Base-by-base conservation (phyloP, 2,113 vertebrate species). In the Antigone vipio region DNA sequence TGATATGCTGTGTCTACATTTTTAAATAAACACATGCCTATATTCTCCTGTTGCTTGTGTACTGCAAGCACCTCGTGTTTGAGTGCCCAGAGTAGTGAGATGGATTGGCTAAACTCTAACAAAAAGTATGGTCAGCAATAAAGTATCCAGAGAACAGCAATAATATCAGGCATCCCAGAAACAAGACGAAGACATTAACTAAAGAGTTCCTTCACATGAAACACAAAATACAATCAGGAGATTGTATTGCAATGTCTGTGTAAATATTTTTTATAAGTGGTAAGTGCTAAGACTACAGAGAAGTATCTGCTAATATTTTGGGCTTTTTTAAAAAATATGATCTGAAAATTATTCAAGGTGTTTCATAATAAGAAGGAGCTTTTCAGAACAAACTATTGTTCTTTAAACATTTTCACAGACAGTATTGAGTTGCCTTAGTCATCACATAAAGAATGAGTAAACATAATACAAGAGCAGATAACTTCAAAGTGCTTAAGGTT, bases 21-120 rank as follows among this genome's bases (percentile, higher is more conserved):
- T 88, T 89, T 45, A 85, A 83, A 95, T 95, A 87, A 98, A 94
- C 94, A 93, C 77, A 86, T 82, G 91, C 58, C 91, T 76, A 19
- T 89, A 67, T 85, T 93, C 79, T 29, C 89, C 96, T 94, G 92
- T 93, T 89, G 75, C 75, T 77, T 77, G 63, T 85, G 58, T 87
- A 82, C 24, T 9, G 69, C 88, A 95, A 56, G 83, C 62, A 76
- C 82, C 87, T 94, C 72, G 35, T 88, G 91, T 52, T 72, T 85
- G 75, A 95, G 81, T 35, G 44, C 22, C 68, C 63, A 32, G 29
- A 67, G 47, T 38, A 69, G 52, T 85, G 62, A 90, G 83, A 95
- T 80, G 60, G 71, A 93, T 94, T 93, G 66, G 16, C 77, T 96
- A 59, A 89, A 55, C 26, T 44, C 80, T 45, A 42, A 45, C 26